Base-by-base conservation (phyloP, 2,888 invertebrate genomes). In the Coenonympha arcania region DNA sequence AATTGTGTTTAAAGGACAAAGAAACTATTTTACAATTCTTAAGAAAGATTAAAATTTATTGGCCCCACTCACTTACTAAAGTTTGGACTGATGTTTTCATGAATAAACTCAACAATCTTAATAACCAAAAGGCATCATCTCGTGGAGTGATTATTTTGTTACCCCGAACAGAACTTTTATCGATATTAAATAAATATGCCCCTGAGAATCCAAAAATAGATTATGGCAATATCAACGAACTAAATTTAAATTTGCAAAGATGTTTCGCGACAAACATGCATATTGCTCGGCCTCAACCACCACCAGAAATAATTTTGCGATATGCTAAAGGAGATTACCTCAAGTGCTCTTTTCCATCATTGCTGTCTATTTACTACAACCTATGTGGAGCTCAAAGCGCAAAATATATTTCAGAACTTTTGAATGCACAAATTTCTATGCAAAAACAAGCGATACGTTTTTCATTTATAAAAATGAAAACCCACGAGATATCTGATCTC, bases 311-410 rank as follows among this genome's bases (percentile, higher is more conserved):
- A 3, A 58, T 82, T 28, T 51, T 82, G 45, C 48, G 59, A 31
- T 83, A 74, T 50, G 71, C 79, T 6, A 76, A 76, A 54, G 80
- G 80, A 40, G 81, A 80, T 57, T 80, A 77, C 52, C 58, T 80
- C 22, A 74, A 76, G 48, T 79, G 67, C 47, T 68, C 76, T 28
- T 65, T 79, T 13, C 79, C 80, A 2, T 76, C 82, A 5, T 59
- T 82, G 28, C 60, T 66, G 20, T 69, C 80, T 3, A 71, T 82
- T 55, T 73, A 71, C 59, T 69, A 76, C 54, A 78, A 80, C 55
- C 54, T 79, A 56, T 71, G 62, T 50, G 31, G 52, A n/a, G 39
- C 48, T 9, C 48, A 62, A 31, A 66, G 66, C 42, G 61, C 57
- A 31, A 58, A 65, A 48, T 62, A 67, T 52, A 63, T 80, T 31